These are phyloP conservation scores for Anser cygnoides DNA, from an alignment of 2,113 vertebrate genomes.

Conservation along the genomic window DNA sequence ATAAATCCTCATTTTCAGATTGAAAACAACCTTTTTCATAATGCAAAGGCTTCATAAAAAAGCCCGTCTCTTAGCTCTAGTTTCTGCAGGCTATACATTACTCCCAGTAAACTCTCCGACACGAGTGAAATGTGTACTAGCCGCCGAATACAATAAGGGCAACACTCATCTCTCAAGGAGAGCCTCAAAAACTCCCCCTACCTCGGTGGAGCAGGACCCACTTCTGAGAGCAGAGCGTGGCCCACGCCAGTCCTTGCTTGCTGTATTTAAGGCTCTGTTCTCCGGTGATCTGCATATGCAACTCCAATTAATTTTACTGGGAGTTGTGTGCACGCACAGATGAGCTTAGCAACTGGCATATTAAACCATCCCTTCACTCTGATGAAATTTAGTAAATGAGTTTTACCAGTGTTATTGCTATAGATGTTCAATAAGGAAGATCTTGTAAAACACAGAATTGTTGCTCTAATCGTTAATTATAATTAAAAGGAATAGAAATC, in stretches of 20 bases:
- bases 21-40: conserved; percentile 24
- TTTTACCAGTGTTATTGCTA: conserved; percentile 11
- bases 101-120: background rate
- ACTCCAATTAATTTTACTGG: conserved; percentile 18
- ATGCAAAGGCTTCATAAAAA: conserved; percentile 49
- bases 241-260: background rate
- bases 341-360: background rate
- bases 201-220: background rate
- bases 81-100: conserved; percentile 1
- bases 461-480: conserved; percentile 48
- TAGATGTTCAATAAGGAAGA: conserved; percentile 33
- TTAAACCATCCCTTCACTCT: conserved; percentile 19
- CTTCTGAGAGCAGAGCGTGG: background rate
- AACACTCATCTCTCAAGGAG: background rate
- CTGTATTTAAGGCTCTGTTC: background rate
- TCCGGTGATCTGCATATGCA: background rate
- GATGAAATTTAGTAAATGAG: conserved; percentile 41
- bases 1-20: conserved; percentile 54
- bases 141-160: background rate
- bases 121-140: background rate
- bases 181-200: background rate
- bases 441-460: conserved; percentile 45
- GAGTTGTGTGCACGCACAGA: background rate
- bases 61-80: background rate
- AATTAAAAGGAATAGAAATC: conserved; percentile 54